phyloP scores from a whole-genome alignment of 1,140 invertebrate species.

The Drosophila tani region DNA sequence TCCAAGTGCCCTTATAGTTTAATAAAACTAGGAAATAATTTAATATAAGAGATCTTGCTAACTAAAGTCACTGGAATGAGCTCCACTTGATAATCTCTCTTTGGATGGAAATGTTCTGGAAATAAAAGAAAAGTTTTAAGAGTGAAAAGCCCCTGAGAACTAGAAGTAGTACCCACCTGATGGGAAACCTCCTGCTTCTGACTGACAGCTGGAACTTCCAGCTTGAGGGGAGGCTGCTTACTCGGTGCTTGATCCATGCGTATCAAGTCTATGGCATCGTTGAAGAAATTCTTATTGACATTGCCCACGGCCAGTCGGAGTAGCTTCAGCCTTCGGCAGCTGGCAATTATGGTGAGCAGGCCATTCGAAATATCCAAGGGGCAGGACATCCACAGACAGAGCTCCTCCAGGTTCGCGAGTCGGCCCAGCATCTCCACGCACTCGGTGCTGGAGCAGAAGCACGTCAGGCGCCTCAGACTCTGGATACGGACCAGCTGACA shows the following conservation, averaged over 20 bases:
- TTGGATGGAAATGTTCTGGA: neutral
- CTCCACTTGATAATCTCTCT: conserved; percentile 10
- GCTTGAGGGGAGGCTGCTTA: conserved; percentile 15
- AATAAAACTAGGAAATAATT: neutral
- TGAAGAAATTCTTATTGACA: conserved; percentile 27
- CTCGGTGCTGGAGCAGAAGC: conserved; percentile 47
- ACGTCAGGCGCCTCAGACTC: conserved; percentile 52
- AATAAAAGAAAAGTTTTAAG: neutral
- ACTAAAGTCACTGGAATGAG: neutral
- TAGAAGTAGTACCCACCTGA: neutral
- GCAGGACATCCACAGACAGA: conserved; percentile 59
- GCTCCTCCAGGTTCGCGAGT: conserved; percentile 38
- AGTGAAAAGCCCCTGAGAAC: no score
- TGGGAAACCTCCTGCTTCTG: conserved; percentile 7
- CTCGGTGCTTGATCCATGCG: neutral
- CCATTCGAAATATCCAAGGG: conserved; percentile 46
- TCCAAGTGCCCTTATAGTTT: neutral
- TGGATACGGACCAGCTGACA: conserved; percentile 39
- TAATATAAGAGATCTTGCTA: neutral
- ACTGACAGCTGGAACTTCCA: conserved; percentile 35
- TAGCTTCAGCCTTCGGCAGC: conserved; percentile 43
- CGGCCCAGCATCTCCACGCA: conserved; percentile 41
- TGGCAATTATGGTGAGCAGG: conserved; percentile 40
- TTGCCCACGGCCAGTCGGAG: conserved; percentile 42
- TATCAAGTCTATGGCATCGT: conserved; percentile 26